A percentile compares a stretch with the other conserved stretches of the same genome.
Conservation (phyloP, 2,113 vertebrate genomes). For the Nanger granti region DNA sequence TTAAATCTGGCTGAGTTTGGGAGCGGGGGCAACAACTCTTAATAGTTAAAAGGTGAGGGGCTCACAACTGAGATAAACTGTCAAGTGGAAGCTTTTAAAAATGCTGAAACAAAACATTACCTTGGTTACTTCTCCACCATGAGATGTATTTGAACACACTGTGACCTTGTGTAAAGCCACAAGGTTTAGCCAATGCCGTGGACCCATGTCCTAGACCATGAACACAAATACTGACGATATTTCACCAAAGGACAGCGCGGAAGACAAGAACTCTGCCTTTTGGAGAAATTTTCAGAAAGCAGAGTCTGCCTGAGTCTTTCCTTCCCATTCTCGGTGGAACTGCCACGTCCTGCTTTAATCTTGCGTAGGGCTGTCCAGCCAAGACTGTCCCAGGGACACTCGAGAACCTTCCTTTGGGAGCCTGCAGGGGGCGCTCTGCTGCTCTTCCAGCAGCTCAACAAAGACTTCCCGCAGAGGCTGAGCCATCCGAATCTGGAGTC, state of each 20-base stretch:
- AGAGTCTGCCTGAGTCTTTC: background rate
- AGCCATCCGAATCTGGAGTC: slow-evolving; percentile 57
- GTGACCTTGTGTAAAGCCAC: slow-evolving; percentile 40
- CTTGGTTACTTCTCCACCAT: slow-evolving; percentile 29
- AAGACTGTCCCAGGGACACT: background rate
- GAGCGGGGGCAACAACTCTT: background rate
- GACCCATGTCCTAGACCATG: slow-evolving; percentile 50
- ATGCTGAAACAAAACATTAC: background rate
- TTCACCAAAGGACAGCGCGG: slow-evolving; percentile 55
- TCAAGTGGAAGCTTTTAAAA: slow-evolving; percentile 11
- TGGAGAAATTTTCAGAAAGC: slow-evolving; percentile 61
- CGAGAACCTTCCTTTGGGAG: slow-evolving; percentile 18
- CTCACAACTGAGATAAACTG: slow-evolving; percentile 28
- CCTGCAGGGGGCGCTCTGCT: slow-evolving; percentile 40
- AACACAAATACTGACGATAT: slow-evolving; percentile 50
- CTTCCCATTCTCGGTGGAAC: background rate
- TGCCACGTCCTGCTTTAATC: background rate
- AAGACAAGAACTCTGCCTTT: slow-evolving; percentile 55
- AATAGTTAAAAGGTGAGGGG: background rate
- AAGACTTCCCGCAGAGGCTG: slow-evolving; percentile 31
- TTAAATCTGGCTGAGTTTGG: background rate
- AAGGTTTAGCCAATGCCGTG: slow-evolving; percentile 55
- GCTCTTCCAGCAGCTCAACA: slow-evolving; percentile 42
- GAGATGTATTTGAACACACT: slow-evolving; percentile 46
- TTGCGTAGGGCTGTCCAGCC: background rate